Percentiles rank a stretch among this genome's conserved stretches.
Evolutionary conservation across 1,140 invertebrate species (phyloP).

Genomic region (Drosophila pseudoobscura): DNA sequence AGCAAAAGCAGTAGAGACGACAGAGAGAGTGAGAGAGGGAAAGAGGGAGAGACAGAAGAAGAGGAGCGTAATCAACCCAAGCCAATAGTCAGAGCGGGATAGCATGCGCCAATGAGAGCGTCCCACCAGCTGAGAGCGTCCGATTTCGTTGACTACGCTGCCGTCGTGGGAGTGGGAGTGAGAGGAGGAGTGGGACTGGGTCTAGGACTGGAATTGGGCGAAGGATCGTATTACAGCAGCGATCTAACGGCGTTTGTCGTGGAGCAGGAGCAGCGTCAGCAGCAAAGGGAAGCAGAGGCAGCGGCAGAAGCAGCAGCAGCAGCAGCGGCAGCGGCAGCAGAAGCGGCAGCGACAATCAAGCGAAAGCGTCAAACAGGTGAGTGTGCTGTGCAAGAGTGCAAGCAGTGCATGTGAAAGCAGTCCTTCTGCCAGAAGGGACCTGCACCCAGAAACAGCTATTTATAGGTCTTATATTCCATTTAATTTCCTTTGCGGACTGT

Average conservation of each 20-base stretch:
- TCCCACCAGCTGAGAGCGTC: slow-evolving; percentile 66
- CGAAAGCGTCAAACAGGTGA: slow-evolving; percentile 72
- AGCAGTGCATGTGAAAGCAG: too few species aligned
- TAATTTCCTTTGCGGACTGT: slow-evolving; percentile 11
- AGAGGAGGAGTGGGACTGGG: slow-evolving; percentile 24
- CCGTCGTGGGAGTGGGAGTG: slow-evolving; percentile 49
- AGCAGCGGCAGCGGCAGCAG: slow-evolving; percentile 17
- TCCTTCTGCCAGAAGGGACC: too few species aligned
- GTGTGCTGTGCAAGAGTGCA: slow-evolving; percentile 2
- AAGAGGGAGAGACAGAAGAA: slow-evolving; percentile 29
- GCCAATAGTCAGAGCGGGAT: slow-evolving; percentile 44
- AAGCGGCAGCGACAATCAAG: slow-evolving; percentile 47
- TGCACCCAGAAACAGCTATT: neutral
- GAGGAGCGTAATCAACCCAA: slow-evolving; percentile 25
- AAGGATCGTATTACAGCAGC: slow-evolving; percentile 51
- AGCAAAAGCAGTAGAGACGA: neutral
- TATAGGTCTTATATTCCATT: slow-evolving; percentile 1
- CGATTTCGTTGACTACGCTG: slow-evolving; percentile 75
- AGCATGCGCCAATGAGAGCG: slow-evolving; percentile 79
- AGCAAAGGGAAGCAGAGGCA: slow-evolving; percentile 20
- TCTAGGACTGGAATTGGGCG: slow-evolving; percentile 9
- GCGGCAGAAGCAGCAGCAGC: slow-evolving; percentile 42
- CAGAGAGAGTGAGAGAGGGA: slow-evolving; percentile 9
- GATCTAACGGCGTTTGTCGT: slow-evolving; percentile 51
- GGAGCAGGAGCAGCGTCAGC: slow-evolving; percentile 18